Base-by-base conservation (phyloP, 1,140 invertebrate genomes). In the Habropoda laboriosa region DNA sequence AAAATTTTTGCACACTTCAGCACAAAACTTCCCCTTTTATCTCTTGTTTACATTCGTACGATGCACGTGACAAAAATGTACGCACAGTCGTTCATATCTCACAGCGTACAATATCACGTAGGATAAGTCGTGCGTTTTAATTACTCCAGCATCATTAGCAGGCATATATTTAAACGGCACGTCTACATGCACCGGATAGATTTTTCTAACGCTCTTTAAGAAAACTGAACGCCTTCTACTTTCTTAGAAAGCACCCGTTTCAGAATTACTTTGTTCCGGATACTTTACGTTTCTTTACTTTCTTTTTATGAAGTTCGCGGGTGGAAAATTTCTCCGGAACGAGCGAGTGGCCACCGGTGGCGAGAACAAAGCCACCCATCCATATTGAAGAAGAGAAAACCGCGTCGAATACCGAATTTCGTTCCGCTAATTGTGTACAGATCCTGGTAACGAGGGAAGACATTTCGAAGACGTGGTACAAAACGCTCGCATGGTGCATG, bases 341-440 rank as follows among this genome's bases (percentile, higher is more conserved):
- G n/a, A n/a, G n/a, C 0, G 21, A 51, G 12, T n/a, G 64, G 30
- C 45, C 61, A 66, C 63, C 40, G 18, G 1, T 8, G n/a, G 45
- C 12, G 45, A 21, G n/a, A 6, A 38, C 35, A 40, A 66, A 49
- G 45, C 21, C n/a, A n/a, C n/a, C 30, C 64, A 5, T 51, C 47
- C 64, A 51, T 51, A 68, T 51, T 6, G 64, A 68, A 49, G 64
- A 68, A 35, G 64, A 68, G 64, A 68, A 68, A 68, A 51, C 18
- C 18, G 16, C 13, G 38, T 12, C 24, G 18, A 21, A 3, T 8
- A 13, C n/a, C 27, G 30, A 21, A 18, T 7, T 40, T 60, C 58
- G 8, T 10, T 10, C 47, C 45, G 13, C 45, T 67, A 51, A 67
- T 38, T 18, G 24, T 21, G 47, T n/a, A n/a, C 30, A 35, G 47